Evolutionary conservation across 2,797 vertebrate species (phyloP), one percentile per base, ranked within the genome.

Genomic region (Scolopax rusticola): DNA sequence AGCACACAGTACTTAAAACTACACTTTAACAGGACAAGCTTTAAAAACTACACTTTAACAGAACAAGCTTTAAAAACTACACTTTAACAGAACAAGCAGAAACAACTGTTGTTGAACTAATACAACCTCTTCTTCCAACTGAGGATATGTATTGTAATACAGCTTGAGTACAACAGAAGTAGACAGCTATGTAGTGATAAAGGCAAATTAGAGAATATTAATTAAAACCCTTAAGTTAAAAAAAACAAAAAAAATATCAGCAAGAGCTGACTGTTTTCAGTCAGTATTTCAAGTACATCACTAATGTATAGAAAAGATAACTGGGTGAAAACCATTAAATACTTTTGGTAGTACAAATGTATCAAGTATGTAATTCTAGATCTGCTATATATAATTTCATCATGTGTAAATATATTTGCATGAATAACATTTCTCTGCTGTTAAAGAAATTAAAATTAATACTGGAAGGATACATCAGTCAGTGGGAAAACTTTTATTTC

Each of bases 261-360:
- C 47, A 91, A 79, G 60, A 51, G 3, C 15, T 81, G 45, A 71
- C 17, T 27, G 13, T 23, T 36, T 63, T 56, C 27, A 32, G 30
- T 59, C 33, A 70, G 1, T 40, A 70, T 23, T 74, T 76, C 5
- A 41, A n/a, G 24, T 36, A 45, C 15, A 41, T 2, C 0, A 0
- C 20, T 43, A 12, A 80, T 2, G 2, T n/a, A 65, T 2, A 59
- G 27, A n/a, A 25, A 20, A 85, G 38, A 48, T 23, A 3, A 84
- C 23, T 15, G 3, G 4, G 16, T 8, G 27, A 84, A 87, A 76
- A 80, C 43, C 17, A 76, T 28, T 17, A 50, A 40, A 45, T 11
- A 38, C 8, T 48, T 79, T 48, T n/a, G 17, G 21, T 17, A 61
- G 9, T n/a, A 54, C 2, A 7, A 57, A 43, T 14, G 6, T 24